phyloP scores from a whole-genome alignment of 2,797 vertebrate species.

The Sciaenops ocellatus region DNA sequence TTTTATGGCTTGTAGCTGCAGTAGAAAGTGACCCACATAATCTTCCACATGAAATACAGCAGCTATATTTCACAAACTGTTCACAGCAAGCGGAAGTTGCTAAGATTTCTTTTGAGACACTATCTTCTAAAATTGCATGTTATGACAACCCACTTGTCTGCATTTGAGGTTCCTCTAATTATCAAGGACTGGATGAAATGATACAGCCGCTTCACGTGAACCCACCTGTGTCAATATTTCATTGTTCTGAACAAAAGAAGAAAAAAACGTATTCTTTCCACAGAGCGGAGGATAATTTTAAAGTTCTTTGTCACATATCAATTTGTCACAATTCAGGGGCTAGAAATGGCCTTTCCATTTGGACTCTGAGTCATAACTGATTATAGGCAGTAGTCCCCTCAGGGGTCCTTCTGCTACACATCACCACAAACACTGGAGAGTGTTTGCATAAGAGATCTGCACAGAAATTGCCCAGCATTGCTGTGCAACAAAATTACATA shows the following conservation, averaged over 20 bases:
- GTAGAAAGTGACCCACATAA: background rate
- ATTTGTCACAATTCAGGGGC: constrained; percentile 15
- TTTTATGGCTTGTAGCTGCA: background rate
- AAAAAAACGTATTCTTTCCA: background rate
- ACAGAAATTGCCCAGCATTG: background rate
- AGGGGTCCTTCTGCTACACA: constrained; percentile 4
- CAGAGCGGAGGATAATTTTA: background rate
- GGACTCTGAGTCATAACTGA: constrained; percentile 45
- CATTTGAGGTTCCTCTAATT: background rate
- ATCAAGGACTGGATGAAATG: background rate
- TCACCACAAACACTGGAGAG: constrained; percentile 10
- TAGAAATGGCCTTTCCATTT: constrained; percentile 37
- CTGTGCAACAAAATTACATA: background rate
- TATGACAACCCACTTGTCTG: background rate
- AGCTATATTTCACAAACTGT: background rate
- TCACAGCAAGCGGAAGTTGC: background rate
- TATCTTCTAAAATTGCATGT: constrained; percentile 3
- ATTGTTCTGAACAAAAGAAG: constrained; percentile 5
- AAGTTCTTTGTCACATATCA: constrained; percentile 4
- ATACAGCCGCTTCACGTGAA: background rate
- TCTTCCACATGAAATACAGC: background rate
- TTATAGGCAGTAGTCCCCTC: constrained; percentile 22
- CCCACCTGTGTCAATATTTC: background rate
- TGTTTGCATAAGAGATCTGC: constrained; percentile 14
- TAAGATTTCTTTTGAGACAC: background rate